These are phyloP conservation scores for Rotaria socialis DNA, from an alignment of 2,888 invertebrate genomes.

Conservation along the genomic window DNA sequence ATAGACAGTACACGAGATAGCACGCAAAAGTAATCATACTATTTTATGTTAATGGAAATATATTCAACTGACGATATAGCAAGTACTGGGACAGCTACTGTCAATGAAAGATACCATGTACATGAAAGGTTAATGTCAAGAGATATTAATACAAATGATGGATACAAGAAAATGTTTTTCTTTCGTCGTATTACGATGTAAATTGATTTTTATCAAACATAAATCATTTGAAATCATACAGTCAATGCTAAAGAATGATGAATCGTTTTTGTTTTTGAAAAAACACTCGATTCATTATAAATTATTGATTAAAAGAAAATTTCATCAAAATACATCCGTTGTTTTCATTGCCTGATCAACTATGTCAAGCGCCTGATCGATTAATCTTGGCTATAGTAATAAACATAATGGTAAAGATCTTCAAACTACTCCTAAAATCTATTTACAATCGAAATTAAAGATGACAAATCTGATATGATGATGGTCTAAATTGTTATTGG, in stretches of 20 bases:
- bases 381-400: no score
- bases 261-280: background rate
- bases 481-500: background rate
- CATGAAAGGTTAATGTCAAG: background rate
- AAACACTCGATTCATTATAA: background rate
- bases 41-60: background rate
- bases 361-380: no score
- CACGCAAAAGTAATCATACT: background rate
- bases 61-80: background rate
- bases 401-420: background rate
- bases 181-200: no score
- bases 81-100: background rate
- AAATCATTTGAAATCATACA: no score
- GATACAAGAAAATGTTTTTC: no score
- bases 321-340: no score
- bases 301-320: no score
- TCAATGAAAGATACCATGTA: background rate
- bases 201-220: no score
- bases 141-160: background rate
- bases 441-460: background rate
- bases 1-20: background rate
- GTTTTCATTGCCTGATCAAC: no score
- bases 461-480: no score
- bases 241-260: no score
- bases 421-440: background rate